Conservation (phyloP, 2,113 vertebrate genomes). For the Lycaon pictus region DNA sequence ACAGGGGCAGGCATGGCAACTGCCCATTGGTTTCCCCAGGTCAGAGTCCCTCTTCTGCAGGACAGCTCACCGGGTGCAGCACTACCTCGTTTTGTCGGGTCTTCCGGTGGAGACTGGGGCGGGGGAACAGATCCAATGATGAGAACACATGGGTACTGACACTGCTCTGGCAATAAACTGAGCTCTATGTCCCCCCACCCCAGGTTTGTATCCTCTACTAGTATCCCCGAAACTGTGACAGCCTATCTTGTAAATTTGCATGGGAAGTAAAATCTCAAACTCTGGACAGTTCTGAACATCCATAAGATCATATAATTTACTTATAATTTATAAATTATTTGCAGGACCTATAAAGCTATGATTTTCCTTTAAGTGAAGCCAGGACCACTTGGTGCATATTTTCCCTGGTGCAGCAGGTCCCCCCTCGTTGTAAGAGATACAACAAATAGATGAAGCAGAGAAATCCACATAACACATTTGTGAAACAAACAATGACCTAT, state of each 20-base stretch:
- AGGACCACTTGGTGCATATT: not conserved
- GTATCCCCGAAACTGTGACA: not conserved
- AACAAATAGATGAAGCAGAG: not conserved
- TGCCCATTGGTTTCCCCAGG: not conserved
- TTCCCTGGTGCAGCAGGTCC: not conserved
- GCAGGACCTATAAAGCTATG: not conserved
- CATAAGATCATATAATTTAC: not conserved
- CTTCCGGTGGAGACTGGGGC: not conserved
- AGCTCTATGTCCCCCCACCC: not conserved
- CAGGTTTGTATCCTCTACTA: not conserved
- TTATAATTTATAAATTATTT: not conserved
- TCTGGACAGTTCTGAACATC: not conserved
- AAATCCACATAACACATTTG: not conserved
- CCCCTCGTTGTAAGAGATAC: not conserved
- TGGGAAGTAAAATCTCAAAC: not conserved
- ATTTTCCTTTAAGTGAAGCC: conserved; percentile 23
- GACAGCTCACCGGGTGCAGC: not conserved
- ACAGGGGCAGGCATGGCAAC: no score
- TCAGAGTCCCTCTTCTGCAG: not conserved
- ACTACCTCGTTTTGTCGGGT: not conserved
- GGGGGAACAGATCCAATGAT: not conserved
- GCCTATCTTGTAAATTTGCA: not conserved
- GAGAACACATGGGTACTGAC: not conserved
- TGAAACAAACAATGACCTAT: conserved; percentile 9
- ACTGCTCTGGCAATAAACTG: not conserved